Evolutionary conservation across 1,140 invertebrate genomes (phyloP).

Genomic region (Gryon sp.): DNA sequence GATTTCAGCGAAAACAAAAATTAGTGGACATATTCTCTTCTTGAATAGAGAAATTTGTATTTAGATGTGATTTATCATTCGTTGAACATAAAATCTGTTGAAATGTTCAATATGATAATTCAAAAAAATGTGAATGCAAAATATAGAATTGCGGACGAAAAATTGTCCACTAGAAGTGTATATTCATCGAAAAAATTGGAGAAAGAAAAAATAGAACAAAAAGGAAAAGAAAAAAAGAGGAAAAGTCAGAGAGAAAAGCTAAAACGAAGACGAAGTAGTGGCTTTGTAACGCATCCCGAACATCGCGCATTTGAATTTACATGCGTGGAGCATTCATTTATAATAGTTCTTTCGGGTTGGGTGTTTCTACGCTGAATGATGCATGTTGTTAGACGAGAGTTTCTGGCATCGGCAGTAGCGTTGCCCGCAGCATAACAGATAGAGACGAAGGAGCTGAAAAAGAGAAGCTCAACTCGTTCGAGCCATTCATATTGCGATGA

Average conservation of each 20-base stretch:
- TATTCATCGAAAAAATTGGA: no score
- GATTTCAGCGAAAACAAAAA: no score
- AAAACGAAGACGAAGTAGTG: not conserved
- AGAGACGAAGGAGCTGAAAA: constrained; percentile 51
- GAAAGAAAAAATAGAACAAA: no score
- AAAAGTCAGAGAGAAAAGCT: no score
- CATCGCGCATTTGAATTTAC: constrained; percentile 33
- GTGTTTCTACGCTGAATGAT: constrained; percentile 48
- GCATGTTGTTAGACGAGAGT: constrained; percentile 43
- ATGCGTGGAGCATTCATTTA: constrained; percentile 45
- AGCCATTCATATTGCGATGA: constrained; percentile 76
- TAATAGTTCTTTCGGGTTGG: constrained; percentile 39
- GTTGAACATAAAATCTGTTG: no score
- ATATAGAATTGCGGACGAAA: no score
- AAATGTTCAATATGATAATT: no score
- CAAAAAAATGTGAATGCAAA: no score
- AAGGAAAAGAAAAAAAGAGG: not conserved
- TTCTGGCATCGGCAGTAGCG: constrained; percentile 39
- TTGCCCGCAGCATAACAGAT: constrained; percentile 37
- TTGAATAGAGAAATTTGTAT: no score
- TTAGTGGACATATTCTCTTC: no score
- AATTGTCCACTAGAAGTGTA: no score
- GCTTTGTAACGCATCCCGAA: constrained; percentile 27
- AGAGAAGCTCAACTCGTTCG: constrained; percentile 74
- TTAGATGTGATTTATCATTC: no score